Conservation (phyloP, 2,797 vertebrate genomes). For the Silurus aristotelis region DNA sequence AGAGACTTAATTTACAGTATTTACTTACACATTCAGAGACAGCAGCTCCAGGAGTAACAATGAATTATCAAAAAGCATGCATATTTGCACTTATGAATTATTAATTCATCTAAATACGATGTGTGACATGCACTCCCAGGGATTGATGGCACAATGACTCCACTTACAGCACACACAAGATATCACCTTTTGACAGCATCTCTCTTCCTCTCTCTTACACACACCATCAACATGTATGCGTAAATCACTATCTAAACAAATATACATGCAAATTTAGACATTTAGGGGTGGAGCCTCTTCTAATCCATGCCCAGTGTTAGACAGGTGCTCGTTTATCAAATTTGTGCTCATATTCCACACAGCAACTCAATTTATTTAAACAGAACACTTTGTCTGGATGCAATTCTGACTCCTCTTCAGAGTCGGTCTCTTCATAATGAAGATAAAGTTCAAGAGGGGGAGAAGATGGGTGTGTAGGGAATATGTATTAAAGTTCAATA, state of each 20-base stretch:
- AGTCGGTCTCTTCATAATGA: neutral
- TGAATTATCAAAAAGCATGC: neutral
- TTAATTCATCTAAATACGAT: neutral
- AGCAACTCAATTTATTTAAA: neutral
- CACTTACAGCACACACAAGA: conserved; percentile 8
- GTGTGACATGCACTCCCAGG: neutral
- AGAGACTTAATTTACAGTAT: neutral
- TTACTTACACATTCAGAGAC: neutral
- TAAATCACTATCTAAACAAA: conserved; percentile 9
- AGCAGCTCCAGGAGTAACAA: neutral
- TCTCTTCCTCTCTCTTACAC: neutral
- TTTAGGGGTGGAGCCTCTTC: neutral
- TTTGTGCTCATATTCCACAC: neutral
- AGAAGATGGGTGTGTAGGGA: neutral
- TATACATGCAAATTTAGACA: conserved; percentile 13
- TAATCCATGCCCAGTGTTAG: neutral
- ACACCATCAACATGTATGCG: neutral
- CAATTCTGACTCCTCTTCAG: neutral
- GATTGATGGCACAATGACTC: neutral
- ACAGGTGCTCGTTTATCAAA: neutral
- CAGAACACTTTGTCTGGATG: neutral
- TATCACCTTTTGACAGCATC: neutral
- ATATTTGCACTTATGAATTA: neutral
- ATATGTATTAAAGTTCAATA: neutral
- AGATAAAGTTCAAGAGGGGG: neutral